Evolutionary conservation across 1,140 invertebrate genomes (phyloP).

Genomic region (Drosophila quadrilineata): DNA sequence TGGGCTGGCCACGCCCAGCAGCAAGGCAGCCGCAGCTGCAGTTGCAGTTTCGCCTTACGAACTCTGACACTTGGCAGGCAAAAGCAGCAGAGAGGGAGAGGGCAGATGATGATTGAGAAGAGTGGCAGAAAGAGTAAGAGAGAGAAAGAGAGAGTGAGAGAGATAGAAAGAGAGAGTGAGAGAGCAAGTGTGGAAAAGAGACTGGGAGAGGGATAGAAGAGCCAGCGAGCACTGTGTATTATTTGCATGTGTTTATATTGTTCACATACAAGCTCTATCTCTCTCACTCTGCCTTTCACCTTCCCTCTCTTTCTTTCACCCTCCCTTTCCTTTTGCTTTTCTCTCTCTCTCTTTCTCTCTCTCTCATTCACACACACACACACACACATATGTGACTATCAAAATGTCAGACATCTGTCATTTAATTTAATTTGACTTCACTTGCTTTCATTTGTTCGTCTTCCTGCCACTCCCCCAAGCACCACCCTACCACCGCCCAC

Average conservation of each 20-base stretch:
- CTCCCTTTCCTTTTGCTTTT: too few species aligned
- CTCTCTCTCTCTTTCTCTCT: neutral
- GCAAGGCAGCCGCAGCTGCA: neutral
- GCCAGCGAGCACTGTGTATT: too few species aligned
- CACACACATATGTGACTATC: constrained; percentile 58
- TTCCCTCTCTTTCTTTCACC: neutral
- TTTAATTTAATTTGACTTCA: constrained; percentile 80
- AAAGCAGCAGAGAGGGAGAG: too few species aligned
- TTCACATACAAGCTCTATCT: constrained; percentile 20
- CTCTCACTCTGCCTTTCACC: neutral
- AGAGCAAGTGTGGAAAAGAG: too few species aligned
- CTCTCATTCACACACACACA: constrained; percentile 2
- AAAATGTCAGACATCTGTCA: constrained; percentile 80
- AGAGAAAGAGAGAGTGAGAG: too few species aligned
- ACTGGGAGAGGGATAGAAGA: too few species aligned
- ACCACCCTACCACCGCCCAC: too few species aligned
- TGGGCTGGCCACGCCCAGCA: constrained; percentile 7
- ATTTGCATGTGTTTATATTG: constrained; percentile 61
- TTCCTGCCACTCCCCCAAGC: too few species aligned
- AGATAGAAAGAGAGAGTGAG: too few species aligned
- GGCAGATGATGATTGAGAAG: too few species aligned
- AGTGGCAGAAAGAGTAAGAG: too few species aligned
- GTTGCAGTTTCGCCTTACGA: too few species aligned
- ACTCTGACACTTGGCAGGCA: constrained; percentile 27
- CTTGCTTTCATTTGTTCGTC: constrained; percentile 73